Percentiles rank a stretch among this genome's conserved stretches.
phyloP scores from a whole-genome alignment of 2,113 vertebrate species.

The Cryptotis parvus region DNA sequence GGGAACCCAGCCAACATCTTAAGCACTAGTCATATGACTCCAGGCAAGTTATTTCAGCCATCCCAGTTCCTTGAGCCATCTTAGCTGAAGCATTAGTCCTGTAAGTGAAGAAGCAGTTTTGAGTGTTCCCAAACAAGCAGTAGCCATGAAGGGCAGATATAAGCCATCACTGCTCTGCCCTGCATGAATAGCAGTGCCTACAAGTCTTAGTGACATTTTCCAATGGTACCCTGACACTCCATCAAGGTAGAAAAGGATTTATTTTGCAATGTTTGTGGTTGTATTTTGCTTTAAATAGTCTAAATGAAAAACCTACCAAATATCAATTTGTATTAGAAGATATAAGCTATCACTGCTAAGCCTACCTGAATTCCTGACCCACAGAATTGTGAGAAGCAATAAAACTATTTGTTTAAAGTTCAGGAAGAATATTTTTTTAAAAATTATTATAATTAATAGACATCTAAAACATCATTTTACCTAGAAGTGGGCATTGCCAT shows the following conservation, averaged over 20 bases:
- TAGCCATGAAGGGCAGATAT: background rate
- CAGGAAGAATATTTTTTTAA: too few species aligned
- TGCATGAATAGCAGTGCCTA: background rate
- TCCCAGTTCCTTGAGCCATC: background rate
- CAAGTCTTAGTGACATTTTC: background rate
- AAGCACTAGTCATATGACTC: background rate
- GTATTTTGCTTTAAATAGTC: background rate
- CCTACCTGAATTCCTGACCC: too few species aligned
- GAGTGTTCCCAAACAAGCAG: background rate
- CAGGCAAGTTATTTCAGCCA: background rate
- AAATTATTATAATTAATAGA: background rate
- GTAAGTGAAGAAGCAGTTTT: background rate
- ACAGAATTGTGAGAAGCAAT: background rate
- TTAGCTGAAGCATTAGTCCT: background rate
- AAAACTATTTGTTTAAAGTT: background rate
- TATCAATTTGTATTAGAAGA: background rate
- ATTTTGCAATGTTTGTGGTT: slow-evolving; percentile 7
- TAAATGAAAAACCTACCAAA: background rate
- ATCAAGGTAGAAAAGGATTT: slow-evolving; percentile 20
- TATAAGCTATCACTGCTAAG: too few species aligned
- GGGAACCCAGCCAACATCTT: background rate
- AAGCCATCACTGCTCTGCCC: background rate
- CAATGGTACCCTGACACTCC: background rate
- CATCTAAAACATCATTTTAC: slow-evolving; percentile 14
- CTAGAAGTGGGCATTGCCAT: background rate